A percentile compares a stretch with the other conserved stretches of the same genome.
Conservation (phyloP, 2,888 invertebrate genomes). For the Sarcophaga variegata region DNA sequence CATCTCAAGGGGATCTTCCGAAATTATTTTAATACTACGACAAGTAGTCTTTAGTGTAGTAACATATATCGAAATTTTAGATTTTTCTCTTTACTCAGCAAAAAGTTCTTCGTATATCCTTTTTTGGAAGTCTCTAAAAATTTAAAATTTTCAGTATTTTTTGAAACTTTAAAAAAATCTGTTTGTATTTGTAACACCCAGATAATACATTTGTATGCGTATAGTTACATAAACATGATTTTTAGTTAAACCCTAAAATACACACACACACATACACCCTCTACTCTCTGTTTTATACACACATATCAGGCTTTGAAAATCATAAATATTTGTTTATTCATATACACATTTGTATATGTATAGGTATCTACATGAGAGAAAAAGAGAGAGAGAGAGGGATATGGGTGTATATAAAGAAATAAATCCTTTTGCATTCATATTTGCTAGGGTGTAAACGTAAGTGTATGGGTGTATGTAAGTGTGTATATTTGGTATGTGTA, state of each 20-base stretch:
- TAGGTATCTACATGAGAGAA: not conserved
- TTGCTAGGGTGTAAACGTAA: not conserved
- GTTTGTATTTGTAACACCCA: no score
- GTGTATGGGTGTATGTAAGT: conserved; percentile 12
- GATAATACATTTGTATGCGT: not conserved
- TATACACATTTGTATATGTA: not conserved
- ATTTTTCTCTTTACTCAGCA: no score
- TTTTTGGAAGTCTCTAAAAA: no score
- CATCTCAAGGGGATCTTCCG: no score
- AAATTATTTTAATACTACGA: no score
- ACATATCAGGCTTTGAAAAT: not conserved
- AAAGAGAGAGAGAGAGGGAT: no score
- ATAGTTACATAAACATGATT: conserved; percentile 38
- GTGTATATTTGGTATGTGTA: conserved; percentile 5
- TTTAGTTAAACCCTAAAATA: conserved; percentile 44
- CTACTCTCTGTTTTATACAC: not conserved
- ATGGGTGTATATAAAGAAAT: not conserved
- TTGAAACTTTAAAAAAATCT: no score
- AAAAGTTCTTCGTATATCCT: no score
- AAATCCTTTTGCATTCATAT: conserved; percentile 19
- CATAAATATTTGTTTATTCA: conserved; percentile 33
- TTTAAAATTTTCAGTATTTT: no score
- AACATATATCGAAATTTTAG: no score
- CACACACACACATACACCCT: conserved; percentile 12
- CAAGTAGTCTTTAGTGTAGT: no score